These are phyloP conservation scores for Boloria euphrosyne DNA, from an alignment of 2,888 invertebrate species.

Conservation along the genomic window DNA sequence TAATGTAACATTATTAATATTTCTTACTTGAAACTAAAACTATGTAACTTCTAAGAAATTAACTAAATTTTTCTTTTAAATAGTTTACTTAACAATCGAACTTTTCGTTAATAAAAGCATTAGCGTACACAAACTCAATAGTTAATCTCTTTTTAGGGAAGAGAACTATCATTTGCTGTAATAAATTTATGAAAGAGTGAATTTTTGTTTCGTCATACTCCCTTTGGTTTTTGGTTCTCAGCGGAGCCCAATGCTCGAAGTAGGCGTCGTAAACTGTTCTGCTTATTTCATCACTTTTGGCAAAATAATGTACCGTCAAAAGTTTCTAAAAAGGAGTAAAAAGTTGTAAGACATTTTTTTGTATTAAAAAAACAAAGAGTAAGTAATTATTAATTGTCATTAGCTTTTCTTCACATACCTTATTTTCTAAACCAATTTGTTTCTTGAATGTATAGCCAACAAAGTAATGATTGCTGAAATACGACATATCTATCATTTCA, in stretches of 20 bases:
- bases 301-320: constrained; percentile 33
- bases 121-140: constrained; percentile 53
- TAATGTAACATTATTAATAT: too few species aligned
- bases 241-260: constrained; percentile 38
- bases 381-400: background rate
- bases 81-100: constrained; percentile 3
- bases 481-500: constrained; percentile 50
- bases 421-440: constrained; percentile 26
- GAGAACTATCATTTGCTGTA: constrained; percentile 56
- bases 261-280: constrained; percentile 41
- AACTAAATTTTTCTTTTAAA: background rate
- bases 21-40: too few species aligned
- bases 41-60: too few species aligned
- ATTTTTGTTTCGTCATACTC: constrained; percentile 45
- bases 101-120: constrained; percentile 51
- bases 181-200: constrained; percentile 41
- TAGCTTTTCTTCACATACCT: constrained; percentile 40
- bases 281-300: constrained; percentile 39
- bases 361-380: too few species aligned
- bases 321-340: constrained; percentile 45
- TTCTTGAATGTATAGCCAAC: constrained; percentile 45
- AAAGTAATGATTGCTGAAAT: constrained; percentile 47
- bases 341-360: background rate
- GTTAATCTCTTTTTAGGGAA: constrained; percentile 52
- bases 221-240: constrained; percentile 25